Percentiles rank a stretch among this genome's conserved stretches.
phyloP scores from a whole-genome alignment of 2,888 invertebrate species.

The Caprella mutica region DNA sequence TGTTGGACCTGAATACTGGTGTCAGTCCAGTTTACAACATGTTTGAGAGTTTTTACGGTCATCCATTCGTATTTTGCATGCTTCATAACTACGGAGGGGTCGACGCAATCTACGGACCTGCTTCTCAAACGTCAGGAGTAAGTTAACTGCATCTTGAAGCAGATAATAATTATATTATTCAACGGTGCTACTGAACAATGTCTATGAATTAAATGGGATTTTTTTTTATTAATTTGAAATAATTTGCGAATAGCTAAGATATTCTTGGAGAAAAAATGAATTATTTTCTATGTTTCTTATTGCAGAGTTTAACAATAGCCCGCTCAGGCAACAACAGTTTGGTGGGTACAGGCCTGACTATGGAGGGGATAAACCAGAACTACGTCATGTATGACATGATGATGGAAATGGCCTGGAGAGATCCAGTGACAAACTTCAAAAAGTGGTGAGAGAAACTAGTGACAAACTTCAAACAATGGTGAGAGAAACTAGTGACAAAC shows the following conservation, averaged over 20 bases:
- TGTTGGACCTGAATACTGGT: conserved; percentile 82
- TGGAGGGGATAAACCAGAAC: conserved; percentile 92
- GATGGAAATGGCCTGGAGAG: conserved; percentile 63
- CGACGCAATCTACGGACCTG: conserved; percentile 85
- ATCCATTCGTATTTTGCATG: conserved; percentile 95
- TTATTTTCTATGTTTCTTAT: too few relatives aligned
- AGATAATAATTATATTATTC: too few relatives aligned
- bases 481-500: too few relatives aligned
- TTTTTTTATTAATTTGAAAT: too few relatives aligned
- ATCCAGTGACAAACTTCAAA: conserved; percentile 39
- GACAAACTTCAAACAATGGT: too few relatives aligned
- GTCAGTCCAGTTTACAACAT: conserved; percentile 64
- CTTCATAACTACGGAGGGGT: conserved; percentile 92
- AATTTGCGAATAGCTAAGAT: too few relatives aligned
- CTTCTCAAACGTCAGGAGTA: too few relatives aligned
- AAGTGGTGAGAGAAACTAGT: conserved; percentile 46
- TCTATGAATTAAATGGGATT: too few relatives aligned
- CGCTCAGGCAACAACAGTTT: conserved; percentile 47
- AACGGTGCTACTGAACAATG: too few relatives aligned
- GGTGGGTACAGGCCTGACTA: conserved; percentile 81
- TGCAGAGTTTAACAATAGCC: conserved; percentile 16
- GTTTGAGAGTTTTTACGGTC: conserved; percentile 73
- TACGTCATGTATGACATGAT: conserved; percentile 85
- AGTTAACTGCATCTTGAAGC: too few relatives aligned
- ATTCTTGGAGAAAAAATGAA: too few relatives aligned